These are phyloP conservation scores for Thermophis baileyi DNA, from an alignment of 2,113 vertebrate species.

Conservation along the genomic window DNA sequence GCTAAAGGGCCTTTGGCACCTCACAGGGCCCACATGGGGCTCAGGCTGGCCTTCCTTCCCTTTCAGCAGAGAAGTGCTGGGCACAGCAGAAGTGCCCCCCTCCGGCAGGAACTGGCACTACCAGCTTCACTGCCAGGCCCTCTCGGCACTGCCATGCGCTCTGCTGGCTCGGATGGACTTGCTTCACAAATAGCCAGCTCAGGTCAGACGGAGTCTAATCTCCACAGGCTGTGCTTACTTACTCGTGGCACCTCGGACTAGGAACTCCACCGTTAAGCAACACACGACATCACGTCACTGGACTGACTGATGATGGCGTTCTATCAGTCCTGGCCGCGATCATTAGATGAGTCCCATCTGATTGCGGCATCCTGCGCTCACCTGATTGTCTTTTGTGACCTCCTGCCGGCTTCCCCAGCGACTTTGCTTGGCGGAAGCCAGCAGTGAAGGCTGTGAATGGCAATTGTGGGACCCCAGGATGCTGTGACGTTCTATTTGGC, in stretches of 20 bases:
- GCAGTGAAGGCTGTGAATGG: background rate
- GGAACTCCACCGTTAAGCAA: background rate
- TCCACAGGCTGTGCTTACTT: background rate
- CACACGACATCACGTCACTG: background rate
- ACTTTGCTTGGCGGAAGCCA: background rate
- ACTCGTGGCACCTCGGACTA: background rate
- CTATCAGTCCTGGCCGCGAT: background rate
- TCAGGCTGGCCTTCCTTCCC: background rate
- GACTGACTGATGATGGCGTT: background rate
- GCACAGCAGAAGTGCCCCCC: background rate
- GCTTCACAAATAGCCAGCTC: background rate
- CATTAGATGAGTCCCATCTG: background rate
- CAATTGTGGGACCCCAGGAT: background rate
- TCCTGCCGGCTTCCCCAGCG: background rate
- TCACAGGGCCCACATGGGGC: background rate
- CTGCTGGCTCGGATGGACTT: background rate
- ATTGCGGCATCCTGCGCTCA: background rate
- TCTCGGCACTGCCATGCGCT: background rate
- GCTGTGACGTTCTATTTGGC: background rate
- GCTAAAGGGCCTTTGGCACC: background rate
- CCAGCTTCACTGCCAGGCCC: background rate
- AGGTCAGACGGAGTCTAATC: too few species aligned
- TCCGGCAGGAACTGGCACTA: background rate
- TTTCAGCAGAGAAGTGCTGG: background rate
- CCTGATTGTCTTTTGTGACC: background rate